Evolutionary conservation across 2,113 vertebrate genomes (phyloP), one percentile per base, ranked within the genome.

Genomic region (Limnothrissa miodon): DNA sequence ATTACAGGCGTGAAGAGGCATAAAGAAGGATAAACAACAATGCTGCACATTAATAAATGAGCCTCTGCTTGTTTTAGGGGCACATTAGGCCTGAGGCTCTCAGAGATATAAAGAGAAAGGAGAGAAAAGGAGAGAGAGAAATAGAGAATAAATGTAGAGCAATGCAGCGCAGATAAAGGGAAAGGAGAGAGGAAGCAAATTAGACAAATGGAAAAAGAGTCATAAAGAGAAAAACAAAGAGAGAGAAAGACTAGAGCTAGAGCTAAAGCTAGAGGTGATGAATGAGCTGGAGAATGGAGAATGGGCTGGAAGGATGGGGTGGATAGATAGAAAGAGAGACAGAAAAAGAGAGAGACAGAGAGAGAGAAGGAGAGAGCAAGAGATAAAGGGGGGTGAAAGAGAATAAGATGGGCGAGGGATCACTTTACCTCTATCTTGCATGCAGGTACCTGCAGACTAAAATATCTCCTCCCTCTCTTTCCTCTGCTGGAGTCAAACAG

Each of bases 21-120:
- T n/a, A n/a, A n/a, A n/a, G n/a, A n/a, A n/a, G n/a, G 66, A 74
- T 74, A 13, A 74, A 74, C 2, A 74, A 74, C 66, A 74, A 74
- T 36, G 29, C 29, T 4, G 9, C 29, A 29, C 13, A 21, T 74
- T 74, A 74, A 74, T 74, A 36, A 74, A 74, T 74, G 66, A 74
- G 66, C 66, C 66, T 74, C 10, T 29, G 25, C 66, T 36, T 74
- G 66, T 36, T 74, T 74, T 36, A 39, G 33, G 66, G 5, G 1
- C 66, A 74, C 66, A 19, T 15, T 13, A 74, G 11, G 2, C 66
- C 66, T 74, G 25, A 23, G 66, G 66, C 66, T 33, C 66, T 13
- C 1, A 36, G 10, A 74, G 10, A 66, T 19, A 56, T 19, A 29
- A 11, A 13, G 48, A 53, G 48, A 17, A 66, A 2, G 25, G 0